Percentiles rank a stretch among this genome's conserved stretches.
phyloP scores from a whole-genome alignment of 2,888 invertebrate genomes.

The Sphaerophoria taeniata region DNA sequence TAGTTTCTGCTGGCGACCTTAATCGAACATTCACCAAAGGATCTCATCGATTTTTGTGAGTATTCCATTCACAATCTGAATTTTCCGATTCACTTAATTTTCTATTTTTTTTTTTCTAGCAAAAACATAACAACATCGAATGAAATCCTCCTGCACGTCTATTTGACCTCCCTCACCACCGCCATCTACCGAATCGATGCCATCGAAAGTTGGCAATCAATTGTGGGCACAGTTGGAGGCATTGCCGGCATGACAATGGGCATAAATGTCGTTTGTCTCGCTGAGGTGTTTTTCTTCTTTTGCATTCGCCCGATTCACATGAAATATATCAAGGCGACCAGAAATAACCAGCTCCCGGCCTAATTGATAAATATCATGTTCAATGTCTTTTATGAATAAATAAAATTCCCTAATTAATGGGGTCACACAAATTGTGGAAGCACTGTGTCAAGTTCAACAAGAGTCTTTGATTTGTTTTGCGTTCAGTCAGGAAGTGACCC shows the following conservation, averaged over 20 bases:
- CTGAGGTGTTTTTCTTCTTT: slow-evolving; percentile 85
- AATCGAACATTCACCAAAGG: slow-evolving; percentile 82
- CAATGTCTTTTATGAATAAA: slow-evolving; percentile 54
- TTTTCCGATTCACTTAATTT: too few relatives aligned
- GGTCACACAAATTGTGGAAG: slow-evolving; percentile 6
- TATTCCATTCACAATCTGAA: slow-evolving; percentile 60
- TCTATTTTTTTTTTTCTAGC: too few relatives aligned
- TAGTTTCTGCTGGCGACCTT: slow-evolving; percentile 84
- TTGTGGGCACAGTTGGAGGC: slow-evolving; percentile 88
- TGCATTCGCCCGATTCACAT: slow-evolving; percentile 79
- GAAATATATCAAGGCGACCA: slow-evolving; percentile 53
- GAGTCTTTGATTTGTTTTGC: slow-evolving; percentile 46
- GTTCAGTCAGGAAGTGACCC: not conserved
- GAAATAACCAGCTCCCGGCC: not conserved
- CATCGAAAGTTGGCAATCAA: slow-evolving; percentile 87
- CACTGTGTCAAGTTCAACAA: slow-evolving; percentile 6
- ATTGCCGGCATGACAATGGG: slow-evolving; percentile 88
- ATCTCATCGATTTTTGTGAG: slow-evolving; percentile 84
- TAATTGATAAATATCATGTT: slow-evolving; percentile 54
- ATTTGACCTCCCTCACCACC: slow-evolving; percentile 86
- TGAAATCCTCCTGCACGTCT: slow-evolving; percentile 86
- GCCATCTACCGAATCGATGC: slow-evolving; percentile 86
- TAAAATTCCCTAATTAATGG: slow-evolving; percentile 27
- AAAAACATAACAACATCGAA: slow-evolving; percentile 80
- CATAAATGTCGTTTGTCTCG: slow-evolving; percentile 87